A percentile compares a stretch with the other conserved stretches of the same genome.
Conservation (phyloP, 2,888 invertebrate genomes). For the Xestia xanthographa region DNA sequence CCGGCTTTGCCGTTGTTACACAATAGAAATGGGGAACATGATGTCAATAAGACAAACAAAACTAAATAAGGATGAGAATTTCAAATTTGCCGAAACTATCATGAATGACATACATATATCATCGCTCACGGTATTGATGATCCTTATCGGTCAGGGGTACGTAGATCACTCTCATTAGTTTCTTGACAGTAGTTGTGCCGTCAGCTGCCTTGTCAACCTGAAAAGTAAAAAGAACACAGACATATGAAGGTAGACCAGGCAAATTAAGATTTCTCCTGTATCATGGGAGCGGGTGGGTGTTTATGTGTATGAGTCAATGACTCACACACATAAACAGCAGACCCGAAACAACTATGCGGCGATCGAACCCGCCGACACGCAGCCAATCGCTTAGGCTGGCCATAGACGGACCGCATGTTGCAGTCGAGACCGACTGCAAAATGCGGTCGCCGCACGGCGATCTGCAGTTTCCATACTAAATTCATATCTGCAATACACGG, state of each 20-base stretch:
- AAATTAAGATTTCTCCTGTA: neutral
- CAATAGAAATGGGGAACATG: neutral
- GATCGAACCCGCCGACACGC: too few relatives aligned
- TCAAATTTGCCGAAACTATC: conserved; percentile 1
- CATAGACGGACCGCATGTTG: too few relatives aligned
- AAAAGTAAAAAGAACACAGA: conserved; percentile 1
- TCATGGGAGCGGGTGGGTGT: too few relatives aligned
- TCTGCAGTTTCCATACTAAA: too few relatives aligned
- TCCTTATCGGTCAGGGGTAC: conserved; percentile 97
- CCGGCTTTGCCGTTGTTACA: neutral
- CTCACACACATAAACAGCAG: too few relatives aligned
- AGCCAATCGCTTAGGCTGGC: neutral
- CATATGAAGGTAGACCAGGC: neutral
- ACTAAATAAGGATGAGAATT: neutral
- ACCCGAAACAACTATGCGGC: too few relatives aligned
- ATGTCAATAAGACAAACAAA: neutral
- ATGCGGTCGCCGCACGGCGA: too few relatives aligned
- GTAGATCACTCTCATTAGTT: conserved; percentile 98
- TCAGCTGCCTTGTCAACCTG: conserved; percentile 97
- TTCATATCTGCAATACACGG: too few relatives aligned
- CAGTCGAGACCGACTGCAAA: too few relatives aligned
- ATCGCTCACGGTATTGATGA: conserved; percentile 88
- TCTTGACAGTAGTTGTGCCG: conserved; percentile 94
- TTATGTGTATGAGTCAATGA: too few relatives aligned
- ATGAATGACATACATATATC: conserved; percentile 32